phyloP scores from a whole-genome alignment of 2,113 vertebrate species.

The Pycnonotus jocosus region DNA sequence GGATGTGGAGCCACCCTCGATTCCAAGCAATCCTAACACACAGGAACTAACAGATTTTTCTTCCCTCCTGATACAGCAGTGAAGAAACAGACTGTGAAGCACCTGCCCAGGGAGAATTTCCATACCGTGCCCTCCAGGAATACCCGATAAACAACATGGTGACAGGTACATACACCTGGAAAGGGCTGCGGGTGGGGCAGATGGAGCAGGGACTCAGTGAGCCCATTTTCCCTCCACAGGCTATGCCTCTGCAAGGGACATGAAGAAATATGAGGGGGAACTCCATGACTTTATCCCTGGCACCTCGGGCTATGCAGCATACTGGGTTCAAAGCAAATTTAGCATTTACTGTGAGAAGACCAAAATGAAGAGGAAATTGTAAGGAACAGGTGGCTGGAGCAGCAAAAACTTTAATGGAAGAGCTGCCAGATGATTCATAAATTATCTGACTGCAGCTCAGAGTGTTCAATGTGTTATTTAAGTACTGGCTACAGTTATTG shows the following conservation, averaged over 20 bases:
- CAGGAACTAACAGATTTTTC: fast-evolving
- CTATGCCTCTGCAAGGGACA: slow-evolving; percentile 62
- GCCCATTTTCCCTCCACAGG: not conserved
- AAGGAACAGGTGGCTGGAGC: not conserved
- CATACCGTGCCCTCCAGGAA: not conserved
- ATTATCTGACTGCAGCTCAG: fast-evolving
- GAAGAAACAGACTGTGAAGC: not conserved
- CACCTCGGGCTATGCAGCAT: slow-evolving; percentile 51
- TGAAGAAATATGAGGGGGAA: slow-evolving; percentile 71
- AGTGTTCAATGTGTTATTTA: fast-evolving
- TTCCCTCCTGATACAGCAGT: not conserved
- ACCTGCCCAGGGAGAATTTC: not conserved
- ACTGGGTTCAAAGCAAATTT: slow-evolving; percentile 62
- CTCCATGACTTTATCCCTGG: slow-evolving; percentile 69
- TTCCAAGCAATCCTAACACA: not conserved
- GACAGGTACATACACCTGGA: slow-evolving; percentile 37
- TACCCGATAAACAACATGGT: slow-evolving; percentile 61
- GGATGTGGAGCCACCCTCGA: fast-evolving
- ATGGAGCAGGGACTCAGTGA: fast-evolving
- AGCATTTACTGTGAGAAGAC: slow-evolving; percentile 1
- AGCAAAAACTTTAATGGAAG: not conserved
- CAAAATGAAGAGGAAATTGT: slow-evolving; percentile 41
- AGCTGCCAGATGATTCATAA: not conserved
- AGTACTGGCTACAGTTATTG: not conserved
- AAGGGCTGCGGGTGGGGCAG: not conserved